Conservation (phyloP, 1,140 invertebrate genomes). For the Copidosoma floridanum region DNA sequence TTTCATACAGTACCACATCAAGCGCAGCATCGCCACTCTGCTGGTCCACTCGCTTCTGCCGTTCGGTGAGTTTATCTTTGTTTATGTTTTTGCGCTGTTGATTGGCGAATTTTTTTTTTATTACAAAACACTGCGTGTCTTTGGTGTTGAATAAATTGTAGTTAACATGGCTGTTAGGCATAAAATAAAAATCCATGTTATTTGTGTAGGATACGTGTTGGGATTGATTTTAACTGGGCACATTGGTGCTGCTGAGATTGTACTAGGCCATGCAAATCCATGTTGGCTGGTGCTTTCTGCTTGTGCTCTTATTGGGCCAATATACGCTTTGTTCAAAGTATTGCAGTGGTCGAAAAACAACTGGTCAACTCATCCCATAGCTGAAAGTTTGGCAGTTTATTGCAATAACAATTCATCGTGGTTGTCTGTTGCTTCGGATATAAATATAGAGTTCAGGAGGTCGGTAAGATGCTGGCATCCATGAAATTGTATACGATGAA, state of each 20-base stretch:
- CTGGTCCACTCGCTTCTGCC: constrained; percentile 69
- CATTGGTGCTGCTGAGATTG: constrained; percentile 48
- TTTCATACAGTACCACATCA: constrained; percentile 73
- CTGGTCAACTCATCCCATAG: constrained; percentile 75
- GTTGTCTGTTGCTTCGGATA: constrained; percentile 67
- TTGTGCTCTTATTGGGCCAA: constrained; percentile 47
- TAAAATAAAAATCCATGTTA: no score
- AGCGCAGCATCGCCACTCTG: constrained; percentile 64
- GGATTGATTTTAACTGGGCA: constrained; percentile 57
- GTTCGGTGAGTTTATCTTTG: constrained; percentile 55
- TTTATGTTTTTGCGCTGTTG: background rate
- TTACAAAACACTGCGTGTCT: no score
- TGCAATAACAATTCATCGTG: constrained; percentile 63
- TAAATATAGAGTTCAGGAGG: constrained; percentile 78
- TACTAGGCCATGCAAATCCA: constrained; percentile 44
- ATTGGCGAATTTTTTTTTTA: no score
- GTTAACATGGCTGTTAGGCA: no score
- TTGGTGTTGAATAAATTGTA: no score
- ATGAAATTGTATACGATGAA: no score
- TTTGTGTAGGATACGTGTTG: constrained; percentile 61
- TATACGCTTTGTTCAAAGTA: constrained; percentile 52
- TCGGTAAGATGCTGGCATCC: no score
- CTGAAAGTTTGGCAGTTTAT: constrained; percentile 65
- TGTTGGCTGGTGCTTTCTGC: constrained; percentile 49
- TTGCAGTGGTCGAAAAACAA: constrained; percentile 67